Percentiles rank a stretch among this genome's conserved stretches.
Conservation (phyloP, 2,113 vertebrate genomes). For the Ictidomys tridecemlineatus region DNA sequence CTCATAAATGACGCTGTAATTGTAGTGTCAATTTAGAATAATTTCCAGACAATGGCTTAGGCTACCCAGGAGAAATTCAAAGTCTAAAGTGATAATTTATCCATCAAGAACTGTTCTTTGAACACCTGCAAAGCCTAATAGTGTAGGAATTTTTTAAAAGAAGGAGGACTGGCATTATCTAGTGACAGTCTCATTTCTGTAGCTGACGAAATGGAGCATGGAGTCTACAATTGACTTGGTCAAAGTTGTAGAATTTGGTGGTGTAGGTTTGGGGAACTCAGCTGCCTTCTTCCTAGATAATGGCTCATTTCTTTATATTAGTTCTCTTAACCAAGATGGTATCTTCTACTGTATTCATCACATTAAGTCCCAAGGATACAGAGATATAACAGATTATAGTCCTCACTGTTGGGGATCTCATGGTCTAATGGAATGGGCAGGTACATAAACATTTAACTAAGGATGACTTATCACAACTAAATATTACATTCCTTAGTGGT, state of each 20-base stretch:
- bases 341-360: neutral
- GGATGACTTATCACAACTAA: neutral
- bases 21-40: neutral
- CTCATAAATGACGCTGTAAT: constrained; percentile 13
- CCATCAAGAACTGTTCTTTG: neutral
- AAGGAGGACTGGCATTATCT: neutral
- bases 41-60: neutral
- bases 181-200: neutral
- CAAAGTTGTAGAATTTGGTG: constrained; percentile 11
- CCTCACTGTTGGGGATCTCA: neutral
- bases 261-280: neutral
- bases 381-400: constrained; percentile 19
- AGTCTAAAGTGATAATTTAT: neutral
- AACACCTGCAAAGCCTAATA: neutral
- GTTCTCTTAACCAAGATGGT: neutral
- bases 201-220: neutral
- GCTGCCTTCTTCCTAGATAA: neutral
- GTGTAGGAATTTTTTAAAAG: neutral
- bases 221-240: neutral
- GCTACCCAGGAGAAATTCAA: constrained; percentile 5
- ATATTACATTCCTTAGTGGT: neutral
- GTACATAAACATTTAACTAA: constrained; percentile 32
- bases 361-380: neutral
- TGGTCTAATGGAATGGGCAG: neutral
- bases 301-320: neutral